A percentile compares a stretch with the other conserved stretches of the same genome.
phyloP scores from a whole-genome alignment of 2,113 vertebrate genomes.

The Hippocampus barbouri region DNA sequence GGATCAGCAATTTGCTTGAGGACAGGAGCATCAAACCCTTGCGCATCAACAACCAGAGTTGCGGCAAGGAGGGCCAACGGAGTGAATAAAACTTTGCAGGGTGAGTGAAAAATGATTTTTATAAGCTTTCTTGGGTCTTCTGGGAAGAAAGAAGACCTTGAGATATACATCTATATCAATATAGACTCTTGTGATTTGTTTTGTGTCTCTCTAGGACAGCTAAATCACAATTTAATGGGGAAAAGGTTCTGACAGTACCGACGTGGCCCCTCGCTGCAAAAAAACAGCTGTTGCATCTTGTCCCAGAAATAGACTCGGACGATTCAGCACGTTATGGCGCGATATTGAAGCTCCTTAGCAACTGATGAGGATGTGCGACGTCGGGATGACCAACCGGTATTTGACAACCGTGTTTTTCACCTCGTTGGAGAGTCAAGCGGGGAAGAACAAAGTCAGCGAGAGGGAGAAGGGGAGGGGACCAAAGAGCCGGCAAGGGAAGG shows the following conservation, averaged over 20 bases:
- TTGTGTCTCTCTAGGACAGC: not conserved
- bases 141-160: constrained; percentile 10
- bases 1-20: constrained; percentile 33
- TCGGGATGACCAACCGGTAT: constrained; percentile 60
- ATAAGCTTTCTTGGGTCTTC: constrained; percentile 1
- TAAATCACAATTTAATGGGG: not conserved
- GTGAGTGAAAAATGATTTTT: constrained; percentile 10
- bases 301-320: constrained; percentile 18
- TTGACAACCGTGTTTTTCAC: constrained; percentile 69
- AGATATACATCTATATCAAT: not conserved
- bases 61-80: constrained; percentile 19
- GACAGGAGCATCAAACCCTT: not conserved
- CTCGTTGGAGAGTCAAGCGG: constrained; percentile 61
- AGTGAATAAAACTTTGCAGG: constrained; percentile 40
- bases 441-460: constrained; percentile 35
- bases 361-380: constrained; percentile 58
- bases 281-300: constrained; percentile 44
- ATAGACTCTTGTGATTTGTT: not conserved
- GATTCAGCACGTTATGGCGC: not conserved
- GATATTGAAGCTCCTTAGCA: constrained; percentile 47
- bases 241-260: constrained; percentile 24
- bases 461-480: constrained; percentile 45
- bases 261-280: constrained; percentile 19
- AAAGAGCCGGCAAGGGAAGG: constrained; percentile 43
- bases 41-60: not conserved